Conservation (phyloP, 2,888 invertebrate species). For the Noctua fimbriata region DNA sequence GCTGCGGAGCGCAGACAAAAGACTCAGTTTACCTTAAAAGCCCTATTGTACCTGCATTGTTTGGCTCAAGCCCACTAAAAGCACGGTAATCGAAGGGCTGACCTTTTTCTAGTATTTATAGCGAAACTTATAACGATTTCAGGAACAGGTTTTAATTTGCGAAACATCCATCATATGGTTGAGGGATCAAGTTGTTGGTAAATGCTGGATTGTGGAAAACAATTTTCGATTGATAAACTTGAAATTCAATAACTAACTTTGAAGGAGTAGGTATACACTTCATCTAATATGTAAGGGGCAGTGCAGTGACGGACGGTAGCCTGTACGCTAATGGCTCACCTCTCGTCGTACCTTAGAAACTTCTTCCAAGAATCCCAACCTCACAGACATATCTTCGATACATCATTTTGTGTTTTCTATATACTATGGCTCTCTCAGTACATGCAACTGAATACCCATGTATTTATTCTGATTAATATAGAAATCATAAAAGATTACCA, state of each 20-base stretch:
- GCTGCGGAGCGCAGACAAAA: slow-evolving; percentile 77
- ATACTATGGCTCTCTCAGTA: not conserved
- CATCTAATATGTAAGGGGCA: not conserved
- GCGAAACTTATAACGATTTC: slow-evolving; percentile 35
- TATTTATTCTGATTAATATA: not conserved
- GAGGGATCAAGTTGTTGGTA: no score
- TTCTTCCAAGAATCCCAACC: not conserved
- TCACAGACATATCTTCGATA: not conserved
- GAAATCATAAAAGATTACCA: not conserved
- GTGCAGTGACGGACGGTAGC: not conserved
- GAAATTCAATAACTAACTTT: not conserved
- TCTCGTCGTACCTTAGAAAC: slow-evolving; percentile 1
- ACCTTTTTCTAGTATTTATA: slow-evolving; percentile 68
- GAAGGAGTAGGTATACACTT: not conserved
- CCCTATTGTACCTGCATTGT: slow-evolving; percentile 84
- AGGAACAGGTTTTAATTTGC: slow-evolving; percentile 22
- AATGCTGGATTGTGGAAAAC: not conserved
- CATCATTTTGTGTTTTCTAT: not conserved
- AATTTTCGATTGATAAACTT: not conserved
- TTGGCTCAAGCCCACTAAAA: slow-evolving; percentile 81
- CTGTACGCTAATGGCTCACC: not conserved
- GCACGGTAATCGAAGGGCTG: slow-evolving; percentile 78
- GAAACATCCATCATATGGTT: not conserved
- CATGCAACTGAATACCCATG: not conserved
- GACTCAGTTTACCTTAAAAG: slow-evolving; percentile 82